phyloP scores from a whole-genome alignment of 2,888 invertebrate species.

The Stenodema calcarata region DNA sequence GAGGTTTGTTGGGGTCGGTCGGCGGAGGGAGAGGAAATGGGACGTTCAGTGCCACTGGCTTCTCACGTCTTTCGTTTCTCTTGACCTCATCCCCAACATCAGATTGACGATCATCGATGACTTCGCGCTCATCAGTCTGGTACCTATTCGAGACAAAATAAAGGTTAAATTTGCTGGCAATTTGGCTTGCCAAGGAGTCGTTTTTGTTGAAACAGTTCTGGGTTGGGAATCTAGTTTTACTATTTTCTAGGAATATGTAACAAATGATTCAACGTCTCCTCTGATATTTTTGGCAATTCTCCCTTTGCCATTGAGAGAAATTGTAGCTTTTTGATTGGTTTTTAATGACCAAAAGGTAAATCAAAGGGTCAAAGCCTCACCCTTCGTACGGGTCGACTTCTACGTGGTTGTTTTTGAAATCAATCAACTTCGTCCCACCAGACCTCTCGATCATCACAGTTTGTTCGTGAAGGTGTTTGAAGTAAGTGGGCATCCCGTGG shows the following conservation, averaged over 20 bases:
- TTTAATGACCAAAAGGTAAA: neutral
- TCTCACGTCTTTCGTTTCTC: neutral
- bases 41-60: neutral
- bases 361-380: neutral
- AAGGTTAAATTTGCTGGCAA: neutral
- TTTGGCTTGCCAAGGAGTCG: too few species aligned
- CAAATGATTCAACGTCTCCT: too few species aligned
- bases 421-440: neutral
- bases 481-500: slow-evolving; percentile 61
- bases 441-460: neutral
- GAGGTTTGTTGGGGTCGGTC: slow-evolving; percentile 9
- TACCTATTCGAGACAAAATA: neutral
- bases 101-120: neutral
- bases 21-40: slow-evolving; percentile 39
- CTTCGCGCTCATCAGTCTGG: neutral
- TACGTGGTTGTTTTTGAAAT: neutral
- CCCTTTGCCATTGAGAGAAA: too few species aligned
- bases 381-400: slow-evolving; percentile 31
- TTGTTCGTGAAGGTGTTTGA: slow-evolving; percentile 26
- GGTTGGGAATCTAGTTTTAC: too few species aligned
- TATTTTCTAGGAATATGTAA: too few species aligned
- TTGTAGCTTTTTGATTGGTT: too few species aligned
- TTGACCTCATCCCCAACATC: neutral
- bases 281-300: too few species aligned
- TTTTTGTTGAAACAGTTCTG: too few species aligned